Evolutionary conservation across 2,888 invertebrate species (phyloP).

Genomic region (Urechis unicinctus): DNA sequence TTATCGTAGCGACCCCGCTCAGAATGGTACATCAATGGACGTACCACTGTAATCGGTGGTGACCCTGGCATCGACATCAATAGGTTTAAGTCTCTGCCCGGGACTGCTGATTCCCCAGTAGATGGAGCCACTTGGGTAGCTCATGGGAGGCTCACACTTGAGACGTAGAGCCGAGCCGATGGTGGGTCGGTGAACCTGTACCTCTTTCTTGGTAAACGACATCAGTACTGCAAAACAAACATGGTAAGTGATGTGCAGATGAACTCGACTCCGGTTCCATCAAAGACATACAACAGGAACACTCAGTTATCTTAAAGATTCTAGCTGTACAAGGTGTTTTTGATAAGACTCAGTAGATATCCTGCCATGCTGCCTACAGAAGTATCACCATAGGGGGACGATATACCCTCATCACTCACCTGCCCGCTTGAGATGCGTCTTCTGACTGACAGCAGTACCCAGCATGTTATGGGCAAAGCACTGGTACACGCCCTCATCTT

Average conservation of each 20-base stretch:
- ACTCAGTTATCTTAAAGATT: no score
- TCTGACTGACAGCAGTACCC: slow-evolving; percentile 55
- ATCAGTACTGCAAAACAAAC: slow-evolving; percentile 1
- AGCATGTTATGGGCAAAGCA: slow-evolving; percentile 89
- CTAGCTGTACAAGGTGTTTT: no score
- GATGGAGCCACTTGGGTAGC: slow-evolving; percentile 15
- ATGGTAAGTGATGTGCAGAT: no score
- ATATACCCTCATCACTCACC: slow-evolving; percentile 9
- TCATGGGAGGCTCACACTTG: slow-evolving; percentile 14
- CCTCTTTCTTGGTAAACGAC: slow-evolving; percentile 2
- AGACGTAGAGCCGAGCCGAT: slow-evolving; percentile 13
- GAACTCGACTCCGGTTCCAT: no score
- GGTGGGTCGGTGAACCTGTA: slow-evolving; percentile 7
- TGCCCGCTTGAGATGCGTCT: slow-evolving; percentile 16
- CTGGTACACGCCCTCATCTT: slow-evolving; percentile 87
- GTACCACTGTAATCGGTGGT: slow-evolving; percentile 15
- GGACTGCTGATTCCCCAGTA: slow-evolving; percentile 14
- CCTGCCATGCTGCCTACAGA: no score
- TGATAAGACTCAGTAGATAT: no score
- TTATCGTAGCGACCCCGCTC: no score
- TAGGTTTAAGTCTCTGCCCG: slow-evolving; percentile 5
- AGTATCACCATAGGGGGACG: no score
- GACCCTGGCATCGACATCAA: slow-evolving; percentile 8
- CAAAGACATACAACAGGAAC: no score
- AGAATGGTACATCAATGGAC: no score